Evolutionary conservation across 2,113 vertebrate species (phyloP).

Genomic region (Gymnogyps californianus): DNA sequence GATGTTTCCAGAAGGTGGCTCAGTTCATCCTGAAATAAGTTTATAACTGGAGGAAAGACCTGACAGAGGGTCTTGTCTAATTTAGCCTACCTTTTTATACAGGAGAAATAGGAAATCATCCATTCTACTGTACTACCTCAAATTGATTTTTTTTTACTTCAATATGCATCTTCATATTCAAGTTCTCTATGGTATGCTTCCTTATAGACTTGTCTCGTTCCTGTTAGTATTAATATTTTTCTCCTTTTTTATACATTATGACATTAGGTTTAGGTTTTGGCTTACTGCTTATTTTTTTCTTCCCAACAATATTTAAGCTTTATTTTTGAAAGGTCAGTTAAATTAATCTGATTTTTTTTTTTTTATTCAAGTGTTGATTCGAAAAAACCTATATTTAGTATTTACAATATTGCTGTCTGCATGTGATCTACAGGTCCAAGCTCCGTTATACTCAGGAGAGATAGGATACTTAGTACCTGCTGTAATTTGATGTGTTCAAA

Average conservation of each 20-base stretch:
- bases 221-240: not conserved
- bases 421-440: not conserved
- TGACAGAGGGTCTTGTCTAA: not conserved
- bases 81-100: slow-evolving; percentile 31
- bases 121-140: not conserved
- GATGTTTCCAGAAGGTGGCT: not conserved
- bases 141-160: not conserved
- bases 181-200: not conserved
- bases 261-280: not conserved
- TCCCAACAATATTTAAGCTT: not conserved
- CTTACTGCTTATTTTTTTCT: not conserved
- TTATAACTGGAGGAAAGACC: not conserved
- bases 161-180: not conserved
- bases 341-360: not conserved
- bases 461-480: not conserved
- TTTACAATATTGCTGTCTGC: not conserved
- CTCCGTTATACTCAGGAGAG: not conserved
- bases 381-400: not conserved
- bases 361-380: not conserved
- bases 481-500: not conserved
- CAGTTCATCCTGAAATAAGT: not conserved
- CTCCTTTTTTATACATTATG: not conserved
- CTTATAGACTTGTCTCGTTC: not conserved
- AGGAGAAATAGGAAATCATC: not conserved
- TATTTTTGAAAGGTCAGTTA: not conserved